A percentile compares a stretch with the other conserved stretches of the same genome.
Evolutionary conservation across 2,888 invertebrate species (phyloP).

Genomic region (Euspilapteryx auroguttella): DNA sequence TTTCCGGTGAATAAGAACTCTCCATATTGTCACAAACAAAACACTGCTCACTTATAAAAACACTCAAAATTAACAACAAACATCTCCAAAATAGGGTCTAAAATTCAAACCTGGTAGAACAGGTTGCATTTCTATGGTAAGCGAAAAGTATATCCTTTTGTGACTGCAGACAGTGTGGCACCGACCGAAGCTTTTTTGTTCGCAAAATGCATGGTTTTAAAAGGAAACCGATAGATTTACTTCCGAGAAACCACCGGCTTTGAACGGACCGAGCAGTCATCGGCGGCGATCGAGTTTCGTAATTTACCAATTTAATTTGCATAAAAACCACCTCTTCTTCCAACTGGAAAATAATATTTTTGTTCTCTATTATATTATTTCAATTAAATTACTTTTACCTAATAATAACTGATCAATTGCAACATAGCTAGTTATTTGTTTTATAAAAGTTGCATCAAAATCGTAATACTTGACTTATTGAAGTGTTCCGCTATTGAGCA

Average conservation of each 20-base stretch:
- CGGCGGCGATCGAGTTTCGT: slow-evolving; percentile 1
- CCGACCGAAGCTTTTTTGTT: slow-evolving; percentile 43
- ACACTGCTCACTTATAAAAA: slow-evolving; percentile 29
- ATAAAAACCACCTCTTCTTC: slow-evolving; percentile 1
- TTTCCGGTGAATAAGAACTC: slow-evolving; percentile 37
- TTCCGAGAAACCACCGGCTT: slow-evolving; percentile 29
- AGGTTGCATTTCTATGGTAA: slow-evolving; percentile 45
- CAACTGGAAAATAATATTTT: no score
- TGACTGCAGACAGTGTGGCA: slow-evolving; percentile 53
- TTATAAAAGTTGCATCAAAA: no score
- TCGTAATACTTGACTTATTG: slow-evolving; percentile 2
- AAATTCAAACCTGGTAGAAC: slow-evolving; percentile 8
- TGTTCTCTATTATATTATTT: no score
- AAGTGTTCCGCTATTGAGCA: slow-evolving; percentile 2
- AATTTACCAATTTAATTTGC: slow-evolving; percentile 2
- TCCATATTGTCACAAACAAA: slow-evolving; percentile 47
- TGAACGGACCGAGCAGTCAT: not conserved
- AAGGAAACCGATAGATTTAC: slow-evolving; percentile 24
- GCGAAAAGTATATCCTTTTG: slow-evolving; percentile 41
- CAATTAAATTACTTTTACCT: no score
- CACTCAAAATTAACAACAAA: no score
- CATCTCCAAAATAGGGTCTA: no score
- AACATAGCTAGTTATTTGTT: no score
- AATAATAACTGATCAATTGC: no score
- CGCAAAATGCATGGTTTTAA: slow-evolving; percentile 27